Evolutionary conservation across 2,888 invertebrate species (phyloP).

Genomic region (Drosophila borborema): DNA sequence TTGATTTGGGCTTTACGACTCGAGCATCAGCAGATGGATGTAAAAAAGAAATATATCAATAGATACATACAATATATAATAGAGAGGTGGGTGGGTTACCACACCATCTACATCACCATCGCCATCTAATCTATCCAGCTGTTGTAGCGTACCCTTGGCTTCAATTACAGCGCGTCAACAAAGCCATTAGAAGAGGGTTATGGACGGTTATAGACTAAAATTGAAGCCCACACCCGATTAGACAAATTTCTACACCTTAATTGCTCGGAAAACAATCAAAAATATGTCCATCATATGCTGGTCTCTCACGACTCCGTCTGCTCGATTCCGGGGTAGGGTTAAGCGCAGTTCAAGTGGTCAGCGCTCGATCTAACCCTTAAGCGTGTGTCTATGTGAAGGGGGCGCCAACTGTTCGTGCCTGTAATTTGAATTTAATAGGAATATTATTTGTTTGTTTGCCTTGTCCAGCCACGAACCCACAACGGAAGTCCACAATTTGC

Average conservation of each 20-base stretch:
- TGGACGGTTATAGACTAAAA: slow-evolving; percentile 2
- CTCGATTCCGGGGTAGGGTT: slow-evolving; percentile 42
- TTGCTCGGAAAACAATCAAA: slow-evolving; percentile 69
- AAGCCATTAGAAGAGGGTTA: slow-evolving; percentile 39
- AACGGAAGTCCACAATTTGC: slow-evolving; percentile 64
- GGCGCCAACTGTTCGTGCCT: slow-evolving; percentile 66
- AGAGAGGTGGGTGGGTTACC: neutral
- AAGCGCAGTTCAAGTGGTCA: slow-evolving; percentile 62
- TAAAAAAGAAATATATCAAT: slow-evolving; percentile 3
- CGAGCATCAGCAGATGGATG: slow-evolving; percentile 5
- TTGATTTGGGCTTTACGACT: slow-evolving; percentile 17
- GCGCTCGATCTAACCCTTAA: slow-evolving; percentile 48
- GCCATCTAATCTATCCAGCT: slow-evolving; percentile 48
- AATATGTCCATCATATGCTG: slow-evolving; percentile 71
- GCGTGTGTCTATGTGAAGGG: neutral
- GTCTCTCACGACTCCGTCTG: slow-evolving; percentile 40
- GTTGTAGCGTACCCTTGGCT: slow-evolving; percentile 47
- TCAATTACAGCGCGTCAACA: slow-evolving; percentile 55
- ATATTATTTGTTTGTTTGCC: slow-evolving; percentile 63
- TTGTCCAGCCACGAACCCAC: slow-evolving; percentile 19
- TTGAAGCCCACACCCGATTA: slow-evolving; percentile 50
- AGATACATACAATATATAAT: neutral
- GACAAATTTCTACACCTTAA: slow-evolving; percentile 72
- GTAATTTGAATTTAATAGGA: slow-evolving; percentile 76
- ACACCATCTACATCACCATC: neutral